These are phyloP conservation scores for Acromyrmex charruanus DNA, from an alignment of 1,140 invertebrate genomes.

Conservation along the genomic window DNA sequence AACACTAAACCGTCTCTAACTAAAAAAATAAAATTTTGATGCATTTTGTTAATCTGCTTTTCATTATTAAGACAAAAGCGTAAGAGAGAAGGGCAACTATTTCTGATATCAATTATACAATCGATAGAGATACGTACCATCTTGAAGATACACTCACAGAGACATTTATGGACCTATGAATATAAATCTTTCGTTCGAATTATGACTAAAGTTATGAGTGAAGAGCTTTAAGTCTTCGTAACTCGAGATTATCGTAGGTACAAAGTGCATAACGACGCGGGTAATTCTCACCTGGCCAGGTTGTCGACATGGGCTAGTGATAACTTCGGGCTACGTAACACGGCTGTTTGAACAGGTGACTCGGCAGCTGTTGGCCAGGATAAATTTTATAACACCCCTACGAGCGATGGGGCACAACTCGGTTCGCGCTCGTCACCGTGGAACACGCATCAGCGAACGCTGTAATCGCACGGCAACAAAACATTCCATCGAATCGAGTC, in stretches of 20 bases:
- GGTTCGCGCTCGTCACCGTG: slow-evolving; percentile 21
- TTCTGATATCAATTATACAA: background rate
- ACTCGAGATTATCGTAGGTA: slow-evolving; percentile 40
- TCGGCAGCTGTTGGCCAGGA: slow-evolving; percentile 72
- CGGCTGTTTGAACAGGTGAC: slow-evolving; percentile 76
- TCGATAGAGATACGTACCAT: background rate
- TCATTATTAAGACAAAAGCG: too few species aligned
- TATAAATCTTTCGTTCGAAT: background rate
- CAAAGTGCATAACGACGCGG: slow-evolving; percentile 44
- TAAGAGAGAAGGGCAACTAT: background rate
- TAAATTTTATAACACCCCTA: slow-evolving; percentile 72
- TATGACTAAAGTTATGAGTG: background rate
- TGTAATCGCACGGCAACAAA: slow-evolving; percentile 64
- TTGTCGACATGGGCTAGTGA: slow-evolving; percentile 52
- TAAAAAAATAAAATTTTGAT: too few species aligned
- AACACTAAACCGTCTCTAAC: too few species aligned
- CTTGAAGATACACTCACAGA: background rate
- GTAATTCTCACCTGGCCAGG: slow-evolving; percentile 68
- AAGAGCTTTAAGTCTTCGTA: slow-evolving; percentile 45
- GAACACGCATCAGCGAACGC: slow-evolving; percentile 50
- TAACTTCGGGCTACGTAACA: slow-evolving; percentile 66
- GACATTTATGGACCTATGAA: background rate
- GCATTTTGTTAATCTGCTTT: too few species aligned
- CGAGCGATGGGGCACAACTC: background rate
- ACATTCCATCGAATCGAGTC: slow-evolving; percentile 35